phyloP scores from a whole-genome alignment of 2,888 invertebrate species.

The Dicranocentrus wangi region DNA sequence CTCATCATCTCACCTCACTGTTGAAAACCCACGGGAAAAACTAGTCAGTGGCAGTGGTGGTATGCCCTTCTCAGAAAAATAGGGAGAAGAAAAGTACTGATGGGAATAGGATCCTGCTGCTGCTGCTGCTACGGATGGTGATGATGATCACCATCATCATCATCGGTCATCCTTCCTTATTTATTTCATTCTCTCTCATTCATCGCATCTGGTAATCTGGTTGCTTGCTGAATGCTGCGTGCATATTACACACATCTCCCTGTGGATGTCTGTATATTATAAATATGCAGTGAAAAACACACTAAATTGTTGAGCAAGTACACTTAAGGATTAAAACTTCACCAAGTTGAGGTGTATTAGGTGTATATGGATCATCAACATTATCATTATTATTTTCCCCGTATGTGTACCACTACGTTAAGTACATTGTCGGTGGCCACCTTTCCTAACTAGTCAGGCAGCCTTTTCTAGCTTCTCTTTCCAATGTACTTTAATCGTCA shows the following conservation, averaged over 20 bases:
- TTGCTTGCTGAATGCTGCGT: no score
- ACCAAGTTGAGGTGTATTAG: not conserved
- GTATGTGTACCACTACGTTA: no score
- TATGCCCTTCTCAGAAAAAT: not conserved
- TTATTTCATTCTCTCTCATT: not conserved
- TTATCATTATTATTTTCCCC: no score
- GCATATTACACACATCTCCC: no score
- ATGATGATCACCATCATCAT: constrained; percentile 16
- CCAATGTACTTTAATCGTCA: not conserved
- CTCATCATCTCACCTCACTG: not conserved
- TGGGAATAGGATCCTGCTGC: constrained; percentile 2
- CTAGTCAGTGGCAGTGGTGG: not conserved
- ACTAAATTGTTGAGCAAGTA: constrained; percentile 29
- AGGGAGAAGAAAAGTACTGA: not conserved
- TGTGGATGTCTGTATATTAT: not conserved
- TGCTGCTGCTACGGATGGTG: constrained; percentile 3
- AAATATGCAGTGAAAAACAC: constrained; percentile 23
- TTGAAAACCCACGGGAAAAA: constrained; percentile 4
- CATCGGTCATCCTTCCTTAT: constrained; percentile 39
- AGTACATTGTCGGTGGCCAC: no score
- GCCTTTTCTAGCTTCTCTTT: no score
- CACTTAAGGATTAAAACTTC: constrained; percentile 4
- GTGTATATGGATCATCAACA: not conserved
- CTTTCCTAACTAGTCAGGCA: no score
- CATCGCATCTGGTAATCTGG: constrained; percentile 5